These are phyloP conservation scores for Orientallactaga bullata DNA, from an alignment of 2,113 vertebrate genomes.

Conservation along the genomic window DNA sequence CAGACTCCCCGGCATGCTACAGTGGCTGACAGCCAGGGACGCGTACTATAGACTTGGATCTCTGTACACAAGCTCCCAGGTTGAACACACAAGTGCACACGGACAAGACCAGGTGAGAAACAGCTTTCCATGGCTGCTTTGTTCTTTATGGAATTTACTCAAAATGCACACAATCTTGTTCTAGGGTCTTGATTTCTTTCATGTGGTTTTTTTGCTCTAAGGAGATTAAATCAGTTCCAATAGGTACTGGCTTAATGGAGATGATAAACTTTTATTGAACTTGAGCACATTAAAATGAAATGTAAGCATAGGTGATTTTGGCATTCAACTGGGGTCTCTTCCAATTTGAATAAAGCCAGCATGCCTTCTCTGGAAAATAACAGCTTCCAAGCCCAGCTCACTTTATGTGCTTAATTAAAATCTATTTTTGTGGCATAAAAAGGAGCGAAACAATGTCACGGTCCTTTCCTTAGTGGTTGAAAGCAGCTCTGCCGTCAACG, in stretches of 20 bases:
- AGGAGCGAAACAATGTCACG: constrained; percentile 73
- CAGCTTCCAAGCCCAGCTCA: constrained; percentile 78
- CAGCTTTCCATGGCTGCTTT: constrained; percentile 50
- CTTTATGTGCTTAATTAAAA: constrained; percentile 87
- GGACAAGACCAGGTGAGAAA: constrained; percentile 79
- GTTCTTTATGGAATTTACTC: constrained; percentile 80
- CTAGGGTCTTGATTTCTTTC: constrained; percentile 85
- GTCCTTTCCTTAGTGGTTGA: constrained; percentile 53
- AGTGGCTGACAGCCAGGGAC: constrained; percentile 82
- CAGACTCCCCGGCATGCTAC: constrained; percentile 72
- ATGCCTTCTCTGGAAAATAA: constrained; percentile 86
- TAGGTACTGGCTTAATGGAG: constrained; percentile 89
- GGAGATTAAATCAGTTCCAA: constrained; percentile 89
- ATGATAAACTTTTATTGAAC: constrained; percentile 92
- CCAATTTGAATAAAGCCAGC: constrained; percentile 85
- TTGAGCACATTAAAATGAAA: constrained; percentile 90
- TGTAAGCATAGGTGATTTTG: constrained; percentile 91
- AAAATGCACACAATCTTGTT: constrained; percentile 78
- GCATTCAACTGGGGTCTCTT: constrained; percentile 84
- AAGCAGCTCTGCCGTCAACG: constrained; percentile 68
- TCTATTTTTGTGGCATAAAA: constrained; percentile 78
- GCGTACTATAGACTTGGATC: constrained; percentile 60
- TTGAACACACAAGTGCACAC: background rate
- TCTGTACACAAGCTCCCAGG: background rate
- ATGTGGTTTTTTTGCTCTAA: constrained; percentile 88